Base-by-base conservation (phyloP, 1,140 invertebrate species). In the roundworm (Caenorhabditis elegans) region DNA sequence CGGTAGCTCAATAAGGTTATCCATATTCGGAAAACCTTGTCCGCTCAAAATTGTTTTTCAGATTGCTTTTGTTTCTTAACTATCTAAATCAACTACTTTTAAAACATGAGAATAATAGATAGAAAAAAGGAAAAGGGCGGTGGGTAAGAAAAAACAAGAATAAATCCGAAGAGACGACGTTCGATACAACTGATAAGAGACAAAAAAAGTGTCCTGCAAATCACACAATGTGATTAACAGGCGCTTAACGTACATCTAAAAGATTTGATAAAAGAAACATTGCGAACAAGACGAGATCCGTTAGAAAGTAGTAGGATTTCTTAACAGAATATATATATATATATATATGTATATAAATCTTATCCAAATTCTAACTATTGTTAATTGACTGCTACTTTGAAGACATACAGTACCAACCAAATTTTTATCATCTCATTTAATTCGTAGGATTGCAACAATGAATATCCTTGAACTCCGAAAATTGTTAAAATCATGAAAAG, bases 161-260 rank as follows among this genome's bases (percentile, higher is more conserved):
- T 11, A 43, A 70, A 39, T 39, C 31, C 26, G 39, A 39, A 4
- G 10, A 5, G 1, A n/a, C 36, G 17, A 70, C 43, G 60, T 70
- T 70, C 60, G 34, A 70, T 39, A 70, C 36, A 28, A 39, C 22
- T 70, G 60, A 70, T 70, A 70, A 70, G 60, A 17, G 60, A 39
- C 28, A 39, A 60, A 17, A 70, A 70, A 70, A 70, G 31, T 70
- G 34, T 39, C 17, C 43, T 70, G 34, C 60, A 70, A 70, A 70
- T 70, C 60, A 60, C 53, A 26, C 53, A 70, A 70, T 70, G 60
- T 70, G 60, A 70, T 70, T 70, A 70, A 39, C 60, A 36, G 60
- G 60, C 60, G 60, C 34, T 70, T 39, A 70, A 70, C 34, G 34
- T 19, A 22, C 60, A 39, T 1, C 24, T 28, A 53, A 19, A n/a